These are phyloP conservation scores for Apostichopus leukothele DNA, from an alignment of 53 echinoderm and acorn worm genomes.

Conservation along the genomic window DNA sequence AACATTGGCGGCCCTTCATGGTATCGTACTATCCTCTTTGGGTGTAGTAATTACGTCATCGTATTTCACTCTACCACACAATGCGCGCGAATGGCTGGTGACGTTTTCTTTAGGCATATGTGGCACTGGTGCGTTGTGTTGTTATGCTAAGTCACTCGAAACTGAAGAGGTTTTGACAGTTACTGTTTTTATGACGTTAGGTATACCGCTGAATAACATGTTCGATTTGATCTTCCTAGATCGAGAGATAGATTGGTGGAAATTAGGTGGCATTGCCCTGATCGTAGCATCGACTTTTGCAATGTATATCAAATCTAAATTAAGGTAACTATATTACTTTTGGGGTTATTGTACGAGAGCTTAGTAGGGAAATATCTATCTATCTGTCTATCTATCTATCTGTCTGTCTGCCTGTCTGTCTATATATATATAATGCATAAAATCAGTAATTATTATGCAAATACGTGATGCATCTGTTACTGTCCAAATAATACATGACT, in stretches of 20 bases:
- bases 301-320: not conserved
- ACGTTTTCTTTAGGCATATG: not conserved
- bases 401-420: too few species aligned
- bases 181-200: slow-evolving; percentile 5
- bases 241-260: not conserved
- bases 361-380: too few species aligned
- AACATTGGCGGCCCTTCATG: slow-evolving; percentile 1
- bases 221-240: slow-evolving; percentile 4
- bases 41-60: not conserved
- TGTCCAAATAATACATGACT: too few species aligned
- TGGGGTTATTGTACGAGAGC: too few species aligned
- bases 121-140: not conserved
- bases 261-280: slow-evolving; percentile 9
- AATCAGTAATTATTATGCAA: too few species aligned
- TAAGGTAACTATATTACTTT: not conserved
- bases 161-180: not conserved
- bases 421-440: too few species aligned
- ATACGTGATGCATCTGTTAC: too few species aligned
- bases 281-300: not conserved
- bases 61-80: not conserved
- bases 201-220: not conserved
- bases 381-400: too few species aligned
- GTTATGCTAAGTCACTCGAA: not conserved
- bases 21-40: not conserved
- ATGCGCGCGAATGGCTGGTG: not conserved